These are phyloP conservation scores for Papilio polyxenes DNA, from an alignment of 1,140 invertebrate genomes.

Conservation along the genomic window DNA sequence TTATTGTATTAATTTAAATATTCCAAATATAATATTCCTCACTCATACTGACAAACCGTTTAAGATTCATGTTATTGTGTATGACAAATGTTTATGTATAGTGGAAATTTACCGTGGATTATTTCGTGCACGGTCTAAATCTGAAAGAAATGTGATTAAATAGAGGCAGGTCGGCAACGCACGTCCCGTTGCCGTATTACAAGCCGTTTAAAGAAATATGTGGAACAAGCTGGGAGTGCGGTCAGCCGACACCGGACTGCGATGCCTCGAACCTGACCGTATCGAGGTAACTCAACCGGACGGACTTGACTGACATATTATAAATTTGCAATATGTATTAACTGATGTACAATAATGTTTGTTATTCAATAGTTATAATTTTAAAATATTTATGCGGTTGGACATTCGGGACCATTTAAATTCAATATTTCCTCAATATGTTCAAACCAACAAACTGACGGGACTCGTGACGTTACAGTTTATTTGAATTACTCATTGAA, in stretches of 20 bases:
- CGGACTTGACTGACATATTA: slow-evolving; percentile 67
- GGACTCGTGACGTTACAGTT: slow-evolving; percentile 61
- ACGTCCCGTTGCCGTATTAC: slow-evolving; percentile 50
- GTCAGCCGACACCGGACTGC: slow-evolving; percentile 40
- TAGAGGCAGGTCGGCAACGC: slow-evolving; percentile 25
- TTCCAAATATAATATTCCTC: slow-evolving; percentile 47
- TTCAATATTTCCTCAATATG: slow-evolving; percentile 22
- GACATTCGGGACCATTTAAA: slow-evolving; percentile 35
- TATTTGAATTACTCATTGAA: slow-evolving; percentile 72
- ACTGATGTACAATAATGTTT: slow-evolving; percentile 7
- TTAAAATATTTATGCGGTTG: neutral
- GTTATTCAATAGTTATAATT: neutral
- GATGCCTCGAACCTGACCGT: slow-evolving; percentile 71
- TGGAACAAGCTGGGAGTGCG: slow-evolving; percentile 63
- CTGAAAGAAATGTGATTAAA: slow-evolving; percentile 40
- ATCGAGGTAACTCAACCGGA: slow-evolving; percentile 77
- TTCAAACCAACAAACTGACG: slow-evolving; percentile 45
- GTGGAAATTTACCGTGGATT: slow-evolving; percentile 17
- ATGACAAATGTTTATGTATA: neutral
- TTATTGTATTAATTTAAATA: slow-evolving; percentile 58
- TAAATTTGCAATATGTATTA: slow-evolving; percentile 57
- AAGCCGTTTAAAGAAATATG: slow-evolving; percentile 59
- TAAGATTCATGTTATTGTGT: neutral
- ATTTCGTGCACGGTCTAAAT: slow-evolving; percentile 36
- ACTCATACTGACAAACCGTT: neutral